Conservation (phyloP, 2,797 vertebrate genomes). For the Enteromius anoplus region DNA sequence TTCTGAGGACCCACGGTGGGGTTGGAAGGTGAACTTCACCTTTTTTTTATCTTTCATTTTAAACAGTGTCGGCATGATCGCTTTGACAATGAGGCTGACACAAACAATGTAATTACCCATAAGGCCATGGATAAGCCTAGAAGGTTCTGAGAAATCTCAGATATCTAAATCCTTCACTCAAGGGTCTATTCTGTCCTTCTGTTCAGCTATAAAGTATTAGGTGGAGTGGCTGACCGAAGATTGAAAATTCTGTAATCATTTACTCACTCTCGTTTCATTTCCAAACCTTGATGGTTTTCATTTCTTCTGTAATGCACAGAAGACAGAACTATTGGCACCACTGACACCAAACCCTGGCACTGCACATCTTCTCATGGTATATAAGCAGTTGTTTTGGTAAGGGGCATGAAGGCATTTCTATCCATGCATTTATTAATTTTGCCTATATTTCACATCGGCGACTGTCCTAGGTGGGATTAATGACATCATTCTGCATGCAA, state of each 20-base stretch:
- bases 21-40: constrained; percentile 21
- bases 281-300: neutral
- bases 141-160: constrained; percentile 45
- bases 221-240: neutral
- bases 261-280: neutral
- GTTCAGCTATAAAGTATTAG: constrained; percentile 6
- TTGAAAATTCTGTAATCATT: neutral
- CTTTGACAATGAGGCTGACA: constrained; percentile 70
- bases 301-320: neutral
- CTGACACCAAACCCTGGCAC: neutral
- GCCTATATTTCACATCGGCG: constrained; percentile 87
- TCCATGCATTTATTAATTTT: constrained; percentile 95
- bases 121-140: constrained; percentile 48
- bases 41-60: constrained; percentile 26
- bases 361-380: neutral
- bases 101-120: constrained; percentile 65
- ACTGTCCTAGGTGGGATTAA: constrained; percentile 97
- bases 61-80: constrained; percentile 54
- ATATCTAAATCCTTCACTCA: constrained; percentile 63
- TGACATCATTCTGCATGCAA: constrained; percentile 98
- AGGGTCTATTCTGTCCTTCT: constrained; percentile 14
- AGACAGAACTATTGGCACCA: neutral
- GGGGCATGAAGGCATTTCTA: constrained; percentile 73
- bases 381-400: neutral
- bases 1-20: neutral